A percentile compares a stretch with the other conserved stretches of the same genome.
Evolutionary conservation across 2,797 vertebrate genomes (phyloP).

Genomic region (Ceyx erithaca): DNA sequence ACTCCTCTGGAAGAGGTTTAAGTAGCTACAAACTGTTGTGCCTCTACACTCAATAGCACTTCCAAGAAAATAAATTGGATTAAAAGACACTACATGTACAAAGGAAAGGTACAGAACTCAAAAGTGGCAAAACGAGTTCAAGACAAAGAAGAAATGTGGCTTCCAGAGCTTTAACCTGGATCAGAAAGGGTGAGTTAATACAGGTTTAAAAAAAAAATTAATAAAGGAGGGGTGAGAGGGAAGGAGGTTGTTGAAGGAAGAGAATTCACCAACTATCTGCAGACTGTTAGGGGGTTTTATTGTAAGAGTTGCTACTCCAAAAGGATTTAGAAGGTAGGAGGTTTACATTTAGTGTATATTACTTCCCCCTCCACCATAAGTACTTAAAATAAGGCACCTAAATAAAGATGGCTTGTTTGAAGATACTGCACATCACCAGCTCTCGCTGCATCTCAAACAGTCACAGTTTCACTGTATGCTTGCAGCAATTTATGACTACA

Average conservation of each 20-base stretch:
- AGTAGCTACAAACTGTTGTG: not conserved
- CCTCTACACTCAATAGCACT: not conserved
- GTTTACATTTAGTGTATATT: not conserved
- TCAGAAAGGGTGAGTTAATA: not conserved
- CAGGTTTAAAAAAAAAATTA: not conserved
- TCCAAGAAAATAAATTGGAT: not conserved
- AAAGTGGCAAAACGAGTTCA: not conserved
- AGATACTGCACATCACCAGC: not conserved
- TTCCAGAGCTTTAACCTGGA: not conserved
- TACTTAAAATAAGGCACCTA: not conserved
- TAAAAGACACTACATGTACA: not conserved
- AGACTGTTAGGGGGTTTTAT: not conserved
- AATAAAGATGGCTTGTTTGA: not conserved
- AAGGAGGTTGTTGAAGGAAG: not conserved
- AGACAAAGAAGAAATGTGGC: not conserved
- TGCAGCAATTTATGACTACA: not conserved
- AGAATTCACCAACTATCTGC: not conserved
- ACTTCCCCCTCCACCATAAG: not conserved
- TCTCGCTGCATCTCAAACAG: not conserved
- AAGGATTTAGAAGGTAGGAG: not conserved
- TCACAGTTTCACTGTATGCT: not conserved
- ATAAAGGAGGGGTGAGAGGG: rapidly evolving
- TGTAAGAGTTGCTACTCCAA: not conserved
- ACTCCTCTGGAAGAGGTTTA: not conserved
- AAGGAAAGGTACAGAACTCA: not conserved